phyloP scores from a whole-genome alignment of 2,888 invertebrate genomes.

The Mechanitis mazaeus region DNA sequence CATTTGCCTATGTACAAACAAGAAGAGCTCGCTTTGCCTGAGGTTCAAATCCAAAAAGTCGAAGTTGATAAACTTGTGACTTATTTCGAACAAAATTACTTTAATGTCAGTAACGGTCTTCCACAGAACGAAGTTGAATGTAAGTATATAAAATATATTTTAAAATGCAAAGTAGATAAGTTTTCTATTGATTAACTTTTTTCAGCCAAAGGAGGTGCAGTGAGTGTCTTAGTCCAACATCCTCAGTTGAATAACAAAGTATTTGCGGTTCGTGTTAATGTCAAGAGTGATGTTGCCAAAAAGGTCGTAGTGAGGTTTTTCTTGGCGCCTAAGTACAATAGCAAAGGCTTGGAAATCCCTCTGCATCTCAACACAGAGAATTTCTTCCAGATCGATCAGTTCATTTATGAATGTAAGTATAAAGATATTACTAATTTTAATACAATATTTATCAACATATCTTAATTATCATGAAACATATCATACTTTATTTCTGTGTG shows the following conservation, averaged over 20 bases:
- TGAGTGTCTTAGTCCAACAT: slow-evolving; percentile 77
- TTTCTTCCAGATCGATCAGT: slow-evolving; percentile 78
- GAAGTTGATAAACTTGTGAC: slow-evolving; percentile 81
- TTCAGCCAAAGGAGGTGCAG: slow-evolving; percentile 44
- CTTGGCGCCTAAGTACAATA: slow-evolving; percentile 83
- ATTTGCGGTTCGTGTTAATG: slow-evolving; percentile 78
- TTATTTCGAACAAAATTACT: slow-evolving; percentile 80
- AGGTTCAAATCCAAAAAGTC: slow-evolving; percentile 79
- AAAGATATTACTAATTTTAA: slow-evolving; percentile 57
- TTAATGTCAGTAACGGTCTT: slow-evolving; percentile 77
- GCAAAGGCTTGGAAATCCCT: slow-evolving; percentile 69
- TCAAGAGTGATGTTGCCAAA: slow-evolving; percentile 74
- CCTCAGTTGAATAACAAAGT: slow-evolving; percentile 83
- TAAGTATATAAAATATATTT: slow-evolving; percentile 20
- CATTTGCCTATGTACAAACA: slow-evolving; percentile 77
- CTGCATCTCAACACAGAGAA: slow-evolving; percentile 73
- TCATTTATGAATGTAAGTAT: slow-evolving; percentile 69
- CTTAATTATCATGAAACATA: too few relatives aligned
- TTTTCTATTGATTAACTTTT: slow-evolving; percentile 47
- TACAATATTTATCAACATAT: too few relatives aligned
- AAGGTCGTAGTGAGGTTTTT: slow-evolving; percentile 78
- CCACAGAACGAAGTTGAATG: slow-evolving; percentile 47
- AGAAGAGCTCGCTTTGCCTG: slow-evolving; percentile 78
- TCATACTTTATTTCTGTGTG: too few relatives aligned
- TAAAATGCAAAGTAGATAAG: neutral